These are phyloP conservation scores for Suricata suricatta DNA, from an alignment of 2,113 vertebrate species.

Conservation along the genomic window DNA sequence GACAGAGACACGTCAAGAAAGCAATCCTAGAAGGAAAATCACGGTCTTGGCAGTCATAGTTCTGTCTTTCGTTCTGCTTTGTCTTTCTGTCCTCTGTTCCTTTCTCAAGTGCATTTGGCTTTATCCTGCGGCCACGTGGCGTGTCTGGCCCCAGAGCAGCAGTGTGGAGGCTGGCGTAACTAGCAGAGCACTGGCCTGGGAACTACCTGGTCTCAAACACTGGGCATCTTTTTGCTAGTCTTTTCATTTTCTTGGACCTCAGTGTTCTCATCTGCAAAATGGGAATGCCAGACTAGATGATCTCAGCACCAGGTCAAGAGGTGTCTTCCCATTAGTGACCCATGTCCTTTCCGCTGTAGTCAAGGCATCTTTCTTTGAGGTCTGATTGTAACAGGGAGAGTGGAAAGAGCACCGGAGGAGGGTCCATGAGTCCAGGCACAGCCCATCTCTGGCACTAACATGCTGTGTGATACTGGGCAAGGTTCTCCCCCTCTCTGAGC, in stretches of 20 bases:
- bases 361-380: neutral
- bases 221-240: accelerated
- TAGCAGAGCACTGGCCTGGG: neutral
- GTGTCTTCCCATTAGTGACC: neutral
- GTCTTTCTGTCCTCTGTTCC: neutral
- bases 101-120: neutral
- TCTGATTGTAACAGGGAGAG: neutral
- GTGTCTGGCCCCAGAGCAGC: neutral
- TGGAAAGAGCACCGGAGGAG: accelerated
- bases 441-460: accelerated
- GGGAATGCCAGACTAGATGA: accelerated
- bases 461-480: neutral
- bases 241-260: neutral
- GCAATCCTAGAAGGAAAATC: neutral
- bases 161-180: accelerated
- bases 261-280: neutral
- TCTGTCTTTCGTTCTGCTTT: neutral
- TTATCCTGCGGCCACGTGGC: neutral
- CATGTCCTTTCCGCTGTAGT: too few relatives aligned
- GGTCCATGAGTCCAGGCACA: neutral
- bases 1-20: neutral
- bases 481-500: neutral
- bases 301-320: neutral
- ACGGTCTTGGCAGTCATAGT: neutral
- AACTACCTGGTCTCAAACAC: neutral